Percentiles rank a stretch among this genome's conserved stretches.
Conservation (phyloP, 2,797 vertebrate species). For the Buceros bicornis region DNA sequence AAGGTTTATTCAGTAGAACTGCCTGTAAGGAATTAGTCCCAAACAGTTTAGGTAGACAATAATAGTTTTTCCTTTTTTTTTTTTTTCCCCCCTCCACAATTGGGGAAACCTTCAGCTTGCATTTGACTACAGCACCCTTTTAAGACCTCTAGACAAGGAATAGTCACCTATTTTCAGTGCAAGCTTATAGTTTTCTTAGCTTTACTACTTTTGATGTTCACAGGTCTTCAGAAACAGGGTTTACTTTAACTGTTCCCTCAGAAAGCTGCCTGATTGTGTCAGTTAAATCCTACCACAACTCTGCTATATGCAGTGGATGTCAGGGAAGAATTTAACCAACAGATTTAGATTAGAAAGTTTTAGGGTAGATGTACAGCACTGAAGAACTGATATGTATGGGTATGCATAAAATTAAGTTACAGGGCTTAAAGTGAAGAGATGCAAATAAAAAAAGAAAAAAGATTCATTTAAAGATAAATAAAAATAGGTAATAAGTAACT, state of each 20-base stretch:
- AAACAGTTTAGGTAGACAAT: background rate
- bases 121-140: background rate
- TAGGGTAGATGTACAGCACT: background rate
- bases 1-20: conserved; percentile 10
- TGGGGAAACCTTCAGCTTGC: background rate
- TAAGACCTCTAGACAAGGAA: background rate
- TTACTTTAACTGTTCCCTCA: background rate
- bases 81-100: background rate
- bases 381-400: background rate
- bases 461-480: background rate
- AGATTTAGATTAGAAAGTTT: background rate
- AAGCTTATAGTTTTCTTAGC: background rate
- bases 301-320: background rate
- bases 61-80: background rate
- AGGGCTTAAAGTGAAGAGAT: background rate
- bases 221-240: background rate
- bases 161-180: background rate
- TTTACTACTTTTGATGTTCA: background rate
- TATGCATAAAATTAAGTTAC: background rate
- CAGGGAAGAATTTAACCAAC: background rate
- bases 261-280: background rate
- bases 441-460: background rate
- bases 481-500: background rate
- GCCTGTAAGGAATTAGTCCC: conserved; percentile 35
- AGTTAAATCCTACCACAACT: background rate